Base-by-base conservation (phyloP, 2,797 vertebrate genomes). In the Aeoliscus strigatus region DNA sequence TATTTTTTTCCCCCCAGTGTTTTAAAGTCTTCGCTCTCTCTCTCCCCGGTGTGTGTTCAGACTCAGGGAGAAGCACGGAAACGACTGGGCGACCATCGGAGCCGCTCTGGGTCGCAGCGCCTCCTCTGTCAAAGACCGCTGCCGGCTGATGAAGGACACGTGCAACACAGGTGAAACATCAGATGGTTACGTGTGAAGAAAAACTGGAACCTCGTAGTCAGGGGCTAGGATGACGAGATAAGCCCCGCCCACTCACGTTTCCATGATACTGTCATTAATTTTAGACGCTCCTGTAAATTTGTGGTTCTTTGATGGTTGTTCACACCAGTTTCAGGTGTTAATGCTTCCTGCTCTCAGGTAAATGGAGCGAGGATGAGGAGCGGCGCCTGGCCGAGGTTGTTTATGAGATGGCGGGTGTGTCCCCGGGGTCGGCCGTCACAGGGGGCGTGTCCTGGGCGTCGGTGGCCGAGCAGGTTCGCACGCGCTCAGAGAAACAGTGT, bases 291-390 rank as follows among this genome's bases (percentile, higher is more conserved):
- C n/a, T n/a, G n/a, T n/a, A n/a, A n/a, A n/a, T n/a, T n/a, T n/a
- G n/a, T n/a, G n/a, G n/a, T n/a, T n/a, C n/a, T n/a, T n/a, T n/a
- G n/a, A n/a, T n/a, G n/a, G n/a, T n/a, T n/a, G n/a, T n/a, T n/a
- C n/a, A n/a, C n/a, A n/a, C n/a, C n/a, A n/a, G n/a, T n/a, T n/a
- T n/a, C n/a, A n/a, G n/a, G n/a, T n/a, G n/a, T n/a, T n/a, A n/a
- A n/a, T n/a, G n/a, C n/a, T 21, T 12, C 1, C 12, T 16, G 3
- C 4, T 36, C 14, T 3, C 50, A 98, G 96, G 96, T n/a, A 99
- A 99, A 60, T 99, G 96, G 95, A 96, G 91, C 0, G 94, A 96
- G 80, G 94, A 97, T 46, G 96, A 99, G 83, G 96, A 99, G 70
- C 83, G 88, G 13, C 88, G 92, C 3, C 88, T 99, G 14, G 90